Evolutionary conservation across 1,140 invertebrate genomes (phyloP).

Genomic region (Diachasma alloeum): DNA sequence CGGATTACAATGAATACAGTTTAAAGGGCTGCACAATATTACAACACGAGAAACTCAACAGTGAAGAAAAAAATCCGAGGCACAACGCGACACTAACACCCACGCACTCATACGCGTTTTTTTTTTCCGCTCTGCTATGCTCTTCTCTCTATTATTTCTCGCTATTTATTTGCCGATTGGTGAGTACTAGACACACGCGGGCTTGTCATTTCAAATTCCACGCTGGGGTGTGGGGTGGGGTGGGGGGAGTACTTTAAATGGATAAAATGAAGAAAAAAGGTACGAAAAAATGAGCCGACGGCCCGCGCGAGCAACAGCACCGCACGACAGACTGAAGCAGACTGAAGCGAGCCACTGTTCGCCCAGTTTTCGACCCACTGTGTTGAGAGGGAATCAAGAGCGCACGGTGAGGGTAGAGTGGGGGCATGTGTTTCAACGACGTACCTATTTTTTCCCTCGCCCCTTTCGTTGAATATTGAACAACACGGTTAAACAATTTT

Average conservation of each 20-base stretch:
- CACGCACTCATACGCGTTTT: slow-evolving; percentile 18
- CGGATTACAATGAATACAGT: neutral
- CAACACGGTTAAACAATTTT: too few species aligned
- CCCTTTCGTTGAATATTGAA: neutral
- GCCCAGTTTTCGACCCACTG: neutral
- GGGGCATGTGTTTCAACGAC: neutral
- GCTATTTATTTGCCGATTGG: neutral
- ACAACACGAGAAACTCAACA: slow-evolving; percentile 20
- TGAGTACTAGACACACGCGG: neutral
- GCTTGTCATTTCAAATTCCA: neutral
- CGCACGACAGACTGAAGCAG: slow-evolving; percentile 55
- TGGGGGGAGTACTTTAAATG: neutral
- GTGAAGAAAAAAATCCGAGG: neutral
- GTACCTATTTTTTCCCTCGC: neutral
- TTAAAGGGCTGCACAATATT: neutral
- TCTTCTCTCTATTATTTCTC: neutral
- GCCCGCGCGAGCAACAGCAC: slow-evolving; percentile 34
- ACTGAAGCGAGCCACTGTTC: slow-evolving; percentile 19
- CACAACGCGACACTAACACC: slow-evolving; percentile 38
- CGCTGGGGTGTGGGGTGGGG: neutral
- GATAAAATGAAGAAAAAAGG: neutral
- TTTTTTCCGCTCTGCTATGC: neutral
- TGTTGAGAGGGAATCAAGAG: slow-evolving; percentile 25
- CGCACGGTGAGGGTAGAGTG: slow-evolving; percentile 12
- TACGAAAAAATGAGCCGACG: slow-evolving; percentile 11